Base-by-base conservation (phyloP, 2,888 invertebrate species). In the Microchrysa polita region DNA sequence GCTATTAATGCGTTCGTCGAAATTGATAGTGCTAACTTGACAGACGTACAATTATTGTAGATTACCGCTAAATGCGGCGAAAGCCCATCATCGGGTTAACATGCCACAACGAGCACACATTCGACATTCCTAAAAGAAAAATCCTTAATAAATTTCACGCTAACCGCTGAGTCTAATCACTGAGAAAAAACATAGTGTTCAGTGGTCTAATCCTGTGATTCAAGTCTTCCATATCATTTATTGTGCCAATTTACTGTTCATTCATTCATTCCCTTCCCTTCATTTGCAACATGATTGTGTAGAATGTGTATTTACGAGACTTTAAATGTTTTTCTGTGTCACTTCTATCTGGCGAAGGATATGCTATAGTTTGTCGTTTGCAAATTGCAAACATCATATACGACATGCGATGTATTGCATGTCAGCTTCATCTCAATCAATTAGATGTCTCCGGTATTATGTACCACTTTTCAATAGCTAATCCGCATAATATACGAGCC, bases 241-340 rank as follows among this genome's bases (percentile, higher is more conserved):
- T 2, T 34, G 27, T 34, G 27, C 7, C 27, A 34, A 5, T 34
- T 34, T 7, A 2, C 27, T 7, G 27, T 34, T 34, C 4, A 7
- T 34, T 34, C n/a, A 34, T 34, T 34, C 27, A 7, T 34, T n/a
- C 57, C 22, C 12, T 57, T 57, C 22, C 18, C 57, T 59, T 59
- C 59, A 59, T 59, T 59, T 59, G 59, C 14, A 59, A 23, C 59
- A 20, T 59, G 27, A 34, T 34, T 34, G 27, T 59, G 59, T 59
- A 7, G 59, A 59, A 59, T 34, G n/a, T n/a, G n/a, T 57, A 59
- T 59, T 59, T 59, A 59, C 23, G 59, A 59, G 59, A 34, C 27
- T 5, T 34, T 2, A 34, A 34, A 2, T 34, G 27, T 34, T 34
- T 59, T 10, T 14, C 57, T 22, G 12, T 23, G 23, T 27, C 22